Percentiles rank a stretch among this genome's conserved stretches.
Evolutionary conservation across 2,797 vertebrate genomes (phyloP).

Genomic region (Carapus acus): DNA sequence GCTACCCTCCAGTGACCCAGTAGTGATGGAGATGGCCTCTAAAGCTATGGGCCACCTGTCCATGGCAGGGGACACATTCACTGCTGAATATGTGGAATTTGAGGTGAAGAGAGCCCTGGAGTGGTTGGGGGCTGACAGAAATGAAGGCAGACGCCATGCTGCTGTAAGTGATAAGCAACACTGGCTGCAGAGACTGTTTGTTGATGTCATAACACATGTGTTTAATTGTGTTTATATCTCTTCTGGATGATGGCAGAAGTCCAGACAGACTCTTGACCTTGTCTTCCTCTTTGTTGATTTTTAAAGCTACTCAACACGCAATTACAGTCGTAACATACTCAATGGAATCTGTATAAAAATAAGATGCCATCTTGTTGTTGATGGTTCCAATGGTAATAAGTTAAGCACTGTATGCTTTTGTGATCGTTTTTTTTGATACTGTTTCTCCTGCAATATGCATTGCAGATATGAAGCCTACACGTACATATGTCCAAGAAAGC

Average conservation of each 20-base stretch:
- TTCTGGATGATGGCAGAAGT: slow-evolving; percentile 18
- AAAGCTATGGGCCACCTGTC: slow-evolving; percentile 96
- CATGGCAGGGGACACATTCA: slow-evolving; percentile 97
- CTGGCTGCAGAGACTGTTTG: slow-evolving; percentile 23
- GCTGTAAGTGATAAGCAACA: slow-evolving; percentile 74
- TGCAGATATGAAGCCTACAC: too few species aligned
- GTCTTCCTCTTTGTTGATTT: neutral
- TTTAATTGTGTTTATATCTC: slow-evolving; percentile 17
- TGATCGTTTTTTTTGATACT: too few species aligned
- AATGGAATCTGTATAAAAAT: too few species aligned
- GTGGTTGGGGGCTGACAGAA: slow-evolving; percentile 95
- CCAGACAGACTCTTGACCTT: neutral
- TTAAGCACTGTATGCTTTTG: too few species aligned
- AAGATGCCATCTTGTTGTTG: too few species aligned
- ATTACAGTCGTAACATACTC: too few species aligned
- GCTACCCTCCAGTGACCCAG: slow-evolving; percentile 91
- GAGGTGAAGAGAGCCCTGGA: slow-evolving; percentile 98
- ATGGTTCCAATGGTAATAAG: neutral
- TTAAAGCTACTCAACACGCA: neutral
- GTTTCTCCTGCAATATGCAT: too few species aligned
- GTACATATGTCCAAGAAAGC: too few species aligned
- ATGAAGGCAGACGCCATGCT: slow-evolving; percentile 93
- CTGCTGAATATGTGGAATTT: slow-evolving; percentile 97
- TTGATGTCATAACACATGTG: slow-evolving; percentile 36
- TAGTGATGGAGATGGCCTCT: slow-evolving; percentile 99